Percentiles rank a stretch among this genome's conserved stretches.
Evolutionary conservation across 2,888 invertebrate species (phyloP).

Genomic region (Drosophila austrosaltans): DNA sequence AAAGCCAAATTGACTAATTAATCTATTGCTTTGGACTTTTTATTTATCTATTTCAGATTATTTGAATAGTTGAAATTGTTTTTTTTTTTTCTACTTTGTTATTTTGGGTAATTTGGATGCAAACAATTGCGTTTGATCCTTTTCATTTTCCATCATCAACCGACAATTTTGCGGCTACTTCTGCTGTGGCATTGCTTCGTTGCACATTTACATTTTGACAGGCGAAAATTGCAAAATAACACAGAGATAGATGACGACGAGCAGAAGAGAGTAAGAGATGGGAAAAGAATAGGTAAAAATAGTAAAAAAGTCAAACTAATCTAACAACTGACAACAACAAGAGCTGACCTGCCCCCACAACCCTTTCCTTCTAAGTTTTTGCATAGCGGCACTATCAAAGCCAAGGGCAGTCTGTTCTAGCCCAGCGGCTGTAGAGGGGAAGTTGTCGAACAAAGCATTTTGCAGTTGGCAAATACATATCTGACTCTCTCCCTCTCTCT

Average conservation of each 20-base stretch:
- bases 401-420: constrained; percentile 49
- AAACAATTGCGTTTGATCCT: constrained; percentile 65
- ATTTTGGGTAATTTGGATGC: constrained; percentile 63
- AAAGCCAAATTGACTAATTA: neutral
- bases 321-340: constrained; percentile 76
- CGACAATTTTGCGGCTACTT: constrained; percentile 59
- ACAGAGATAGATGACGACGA: constrained; percentile 36
- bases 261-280: constrained; percentile 40
- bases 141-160: constrained; percentile 63
- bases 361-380: neutral
- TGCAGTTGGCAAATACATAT: constrained; percentile 67
- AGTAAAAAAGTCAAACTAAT: constrained; percentile 75
- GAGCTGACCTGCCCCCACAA: constrained; percentile 24
- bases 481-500: neutral
- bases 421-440: constrained; percentile 42
- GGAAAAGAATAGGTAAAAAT: constrained; percentile 49
- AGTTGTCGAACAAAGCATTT: constrained; percentile 75
- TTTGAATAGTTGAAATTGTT: neutral
- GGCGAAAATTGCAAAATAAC: constrained; percentile 29
- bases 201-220: constrained; percentile 71
- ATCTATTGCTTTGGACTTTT: neutral
- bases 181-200: constrained; percentile 34
- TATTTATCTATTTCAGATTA: neutral
- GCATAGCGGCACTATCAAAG: constrained; percentile 26
- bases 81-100: constrained; percentile 12